Base-by-base conservation (phyloP, 2,888 invertebrate species). In the Melangyna quadrimaculata region DNA sequence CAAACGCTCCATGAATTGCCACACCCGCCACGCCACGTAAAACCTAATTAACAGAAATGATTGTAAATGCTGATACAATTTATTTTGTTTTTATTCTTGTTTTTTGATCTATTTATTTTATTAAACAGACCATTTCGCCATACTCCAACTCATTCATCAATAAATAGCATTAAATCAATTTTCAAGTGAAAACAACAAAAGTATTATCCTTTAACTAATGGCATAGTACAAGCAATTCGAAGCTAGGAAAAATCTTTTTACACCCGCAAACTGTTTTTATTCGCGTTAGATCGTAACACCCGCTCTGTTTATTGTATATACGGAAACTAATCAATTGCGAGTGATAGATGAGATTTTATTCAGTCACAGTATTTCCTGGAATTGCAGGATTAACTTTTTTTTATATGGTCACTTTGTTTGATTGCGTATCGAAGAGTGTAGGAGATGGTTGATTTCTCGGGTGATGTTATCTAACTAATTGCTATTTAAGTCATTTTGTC, bases 301-400 rank as follows among this genome's bases (percentile, higher is more conserved):
- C 63, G 29, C 27, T n/a, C n/a, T 19, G 9, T 63, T 43, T 27
- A 43, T 63, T 43, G 27, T 19, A 9, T 19, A 9, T 45, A 19
- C 57, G 63, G n/a, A 24, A 69, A 72, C 72, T 82, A 78, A 82
- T 73, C 82, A 73, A 82, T 78, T 82, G 61, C 45, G 51, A 35
- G 78, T 82, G 78, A 78, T 78, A 73, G 69, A 82, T 82, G 72
- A 40, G 78, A 63, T 82, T 67, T 65, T 32, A 19, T 43, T n/a
- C 32, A 19, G 29, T 45, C 32, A 45, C 29, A 65, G 32, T 7
- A n/a, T n/a, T n/a, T 45, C 12, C 14, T 14, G 32, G 45, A 32
- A 65, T 32, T 65, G 32, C 45, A 45, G 17, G 40, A 40, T 61
- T 40, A 12, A 45, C n/a, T 63, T 40, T 45, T 69, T 19, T n/a